These are phyloP conservation scores for Drosophila greeni DNA, from an alignment of 2,888 invertebrate genomes.

Conservation along the genomic window DNA sequence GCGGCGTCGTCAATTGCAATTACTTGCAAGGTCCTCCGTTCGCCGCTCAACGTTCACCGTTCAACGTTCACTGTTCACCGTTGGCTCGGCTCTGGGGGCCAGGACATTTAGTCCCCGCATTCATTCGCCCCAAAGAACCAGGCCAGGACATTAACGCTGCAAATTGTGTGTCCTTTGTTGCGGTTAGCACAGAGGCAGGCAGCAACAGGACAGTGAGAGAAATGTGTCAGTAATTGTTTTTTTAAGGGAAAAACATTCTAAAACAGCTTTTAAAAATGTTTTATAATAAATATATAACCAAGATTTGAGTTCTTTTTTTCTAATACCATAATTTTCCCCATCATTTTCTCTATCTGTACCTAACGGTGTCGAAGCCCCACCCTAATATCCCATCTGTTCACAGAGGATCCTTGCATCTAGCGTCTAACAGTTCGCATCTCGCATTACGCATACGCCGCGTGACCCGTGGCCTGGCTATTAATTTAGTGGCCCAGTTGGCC, in stretches of 20 bases:
- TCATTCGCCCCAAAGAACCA: conserved; percentile 52
- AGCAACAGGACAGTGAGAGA: conserved; percentile 1
- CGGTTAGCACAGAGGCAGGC: conserved; percentile 47
- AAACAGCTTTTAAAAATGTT: no score
- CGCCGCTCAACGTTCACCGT: not conserved
- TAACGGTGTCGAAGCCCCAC: conserved; percentile 21
- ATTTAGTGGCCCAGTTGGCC: conserved; percentile 58
- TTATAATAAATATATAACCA: fast-evolving
- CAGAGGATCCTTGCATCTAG: not conserved
- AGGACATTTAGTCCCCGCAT: conserved; percentile 52
- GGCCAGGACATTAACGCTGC: conserved; percentile 64
- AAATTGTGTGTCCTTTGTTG: conserved; percentile 72
- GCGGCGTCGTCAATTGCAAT: conserved; percentile 71
- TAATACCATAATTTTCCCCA: fast-evolving
- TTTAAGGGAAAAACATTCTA: no score
- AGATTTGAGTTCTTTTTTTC: not conserved
- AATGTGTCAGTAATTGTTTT: not conserved
- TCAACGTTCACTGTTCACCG: not conserved
- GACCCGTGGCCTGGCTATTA: conserved; percentile 57
- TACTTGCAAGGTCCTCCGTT: conserved; percentile 60
- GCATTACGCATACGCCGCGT: conserved; percentile 65
- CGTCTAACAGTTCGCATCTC: conserved; percentile 19
- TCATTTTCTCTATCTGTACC: conserved; percentile 1
- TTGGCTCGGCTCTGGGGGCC: conserved; percentile 18
- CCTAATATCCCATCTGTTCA: conserved; percentile 17